phyloP scores from a whole-genome alignment of 2,797 vertebrate genomes.

The Gymnodraco acuticeps region DNA sequence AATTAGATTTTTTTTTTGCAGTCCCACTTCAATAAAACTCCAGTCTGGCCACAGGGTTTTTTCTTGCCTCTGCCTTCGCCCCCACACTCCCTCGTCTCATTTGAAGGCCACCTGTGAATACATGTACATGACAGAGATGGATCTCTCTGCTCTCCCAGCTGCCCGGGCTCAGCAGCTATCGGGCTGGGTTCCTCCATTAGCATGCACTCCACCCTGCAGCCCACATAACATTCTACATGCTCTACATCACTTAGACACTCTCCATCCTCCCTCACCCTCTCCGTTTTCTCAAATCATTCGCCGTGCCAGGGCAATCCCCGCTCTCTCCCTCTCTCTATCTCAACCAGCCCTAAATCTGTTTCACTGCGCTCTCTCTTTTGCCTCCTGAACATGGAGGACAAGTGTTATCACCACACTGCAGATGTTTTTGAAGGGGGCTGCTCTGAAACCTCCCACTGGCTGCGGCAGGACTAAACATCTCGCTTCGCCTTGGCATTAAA shows the following conservation, averaged over 20 bases:
- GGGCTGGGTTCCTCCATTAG: slow-evolving; percentile 64
- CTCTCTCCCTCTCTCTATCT: slow-evolving; percentile 15
- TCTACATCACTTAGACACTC: slow-evolving; percentile 53
- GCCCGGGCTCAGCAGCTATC: slow-evolving; percentile 35
- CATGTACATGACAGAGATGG: slow-evolving; percentile 72
- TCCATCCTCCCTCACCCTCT: slow-evolving; percentile 48
- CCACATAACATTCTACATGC: slow-evolving; percentile 63
- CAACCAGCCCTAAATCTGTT: slow-evolving; percentile 45
- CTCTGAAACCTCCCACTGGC: slow-evolving; percentile 61
- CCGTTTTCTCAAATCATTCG: slow-evolving; percentile 51
- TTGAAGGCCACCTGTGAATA: slow-evolving; percentile 64
- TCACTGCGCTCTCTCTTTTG: slow-evolving; percentile 33
- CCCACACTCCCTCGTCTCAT: slow-evolving; percentile 39
- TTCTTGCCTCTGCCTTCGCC: slow-evolving; percentile 28
- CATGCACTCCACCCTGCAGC: slow-evolving; percentile 65
- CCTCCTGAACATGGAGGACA: slow-evolving; percentile 62
- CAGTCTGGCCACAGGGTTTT: slow-evolving; percentile 44
- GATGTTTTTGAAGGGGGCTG: slow-evolving; percentile 62
- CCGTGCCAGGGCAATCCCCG: slow-evolving; percentile 45
- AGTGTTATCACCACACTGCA: slow-evolving; percentile 81
- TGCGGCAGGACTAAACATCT: slow-evolving; percentile 55
- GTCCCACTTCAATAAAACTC: slow-evolving; percentile 31
- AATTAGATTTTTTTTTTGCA: slow-evolving; percentile 64
- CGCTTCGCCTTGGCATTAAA: slow-evolving; percentile 44
- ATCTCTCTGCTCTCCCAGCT: slow-evolving; percentile 52